Conservation (phyloP, 2,888 invertebrate genomes). For the Lepidocyrtoides sp. region DNA sequence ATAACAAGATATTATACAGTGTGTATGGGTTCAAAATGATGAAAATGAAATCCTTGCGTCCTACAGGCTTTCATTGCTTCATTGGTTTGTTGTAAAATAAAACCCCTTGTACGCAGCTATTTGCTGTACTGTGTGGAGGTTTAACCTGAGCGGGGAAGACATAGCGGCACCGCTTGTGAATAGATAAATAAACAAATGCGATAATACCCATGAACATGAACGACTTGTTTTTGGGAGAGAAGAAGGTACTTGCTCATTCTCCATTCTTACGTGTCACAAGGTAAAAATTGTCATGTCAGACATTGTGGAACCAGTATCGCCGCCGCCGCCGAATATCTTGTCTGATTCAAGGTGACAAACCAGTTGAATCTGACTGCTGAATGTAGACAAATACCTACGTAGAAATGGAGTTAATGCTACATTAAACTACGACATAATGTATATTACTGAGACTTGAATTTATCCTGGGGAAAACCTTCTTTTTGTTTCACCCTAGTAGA, state of each 20-base stretch:
- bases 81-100: slow-evolving; percentile 19
- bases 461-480: background rate
- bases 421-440: background rate
- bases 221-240: slow-evolving; percentile 25
- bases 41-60: slow-evolving; percentile 51
- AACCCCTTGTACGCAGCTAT: background rate
- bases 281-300: slow-evolving; percentile 75
- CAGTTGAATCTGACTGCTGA: slow-evolving; percentile 12
- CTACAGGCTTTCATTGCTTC: slow-evolving; percentile 56
- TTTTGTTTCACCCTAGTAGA: background rate
- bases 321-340: slow-evolving; percentile 8
- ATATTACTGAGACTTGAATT: slow-evolving; percentile 45
- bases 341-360: background rate
- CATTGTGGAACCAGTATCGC: slow-evolving; percentile 75
- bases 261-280: slow-evolving; percentile 55
- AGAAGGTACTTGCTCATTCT: slow-evolving; percentile 60
- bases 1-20: background rate
- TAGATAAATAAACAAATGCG: background rate
- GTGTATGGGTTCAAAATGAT: slow-evolving; percentile 44
- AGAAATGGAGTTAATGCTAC: background rate
- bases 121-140: background rate
- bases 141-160: background rate
- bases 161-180: background rate
- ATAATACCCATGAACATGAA: slow-evolving; percentile 21
- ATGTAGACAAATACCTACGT: background rate